Evolutionary conservation across 2,113 vertebrate species (phyloP).

Genomic region (Crocuta crocuta): DNA sequence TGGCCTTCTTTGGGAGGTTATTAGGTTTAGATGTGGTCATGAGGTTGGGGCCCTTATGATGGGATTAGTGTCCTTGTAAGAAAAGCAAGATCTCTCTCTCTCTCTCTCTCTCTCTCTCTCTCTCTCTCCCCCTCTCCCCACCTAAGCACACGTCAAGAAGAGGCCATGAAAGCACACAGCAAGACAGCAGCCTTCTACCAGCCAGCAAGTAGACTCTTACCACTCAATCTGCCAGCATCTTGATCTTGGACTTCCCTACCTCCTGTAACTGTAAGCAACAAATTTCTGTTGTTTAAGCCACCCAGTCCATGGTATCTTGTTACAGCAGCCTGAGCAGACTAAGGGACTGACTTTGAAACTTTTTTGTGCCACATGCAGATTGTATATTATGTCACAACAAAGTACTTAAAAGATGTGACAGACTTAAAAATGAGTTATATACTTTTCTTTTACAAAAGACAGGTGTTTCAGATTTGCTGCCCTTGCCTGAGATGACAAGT

Average conservation of each 20-base stretch:
- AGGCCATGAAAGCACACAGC: background rate
- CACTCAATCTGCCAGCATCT: background rate
- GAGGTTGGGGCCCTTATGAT: background rate
- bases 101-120: background rate
- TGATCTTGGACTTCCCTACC: background rate
- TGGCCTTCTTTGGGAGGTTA: background rate
- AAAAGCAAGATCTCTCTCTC: background rate
- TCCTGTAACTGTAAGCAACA: background rate
- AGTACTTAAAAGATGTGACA: constrained; percentile 36
- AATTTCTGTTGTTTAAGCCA: background rate
- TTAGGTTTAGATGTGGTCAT: background rate
- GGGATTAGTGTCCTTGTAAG: background rate
- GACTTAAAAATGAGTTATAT: background rate
- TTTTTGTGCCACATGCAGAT: background rate
- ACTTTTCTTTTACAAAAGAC: constrained; percentile 41
- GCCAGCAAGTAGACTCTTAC: background rate
- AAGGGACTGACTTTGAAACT: constrained; percentile 12
- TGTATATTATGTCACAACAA: background rate
- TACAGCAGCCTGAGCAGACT: background rate
- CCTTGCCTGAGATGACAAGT: background rate
- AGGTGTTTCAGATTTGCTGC: constrained; percentile 29
- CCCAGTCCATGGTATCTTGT: background rate
- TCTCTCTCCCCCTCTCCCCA: background rate
- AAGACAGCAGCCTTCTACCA: background rate
- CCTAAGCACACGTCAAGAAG: background rate